Evolutionary conservation across 2,113 vertebrate species (phyloP), one percentile per base, ranked within the genome.

Genomic region (Poeciliopsis turrubarensis): DNA sequence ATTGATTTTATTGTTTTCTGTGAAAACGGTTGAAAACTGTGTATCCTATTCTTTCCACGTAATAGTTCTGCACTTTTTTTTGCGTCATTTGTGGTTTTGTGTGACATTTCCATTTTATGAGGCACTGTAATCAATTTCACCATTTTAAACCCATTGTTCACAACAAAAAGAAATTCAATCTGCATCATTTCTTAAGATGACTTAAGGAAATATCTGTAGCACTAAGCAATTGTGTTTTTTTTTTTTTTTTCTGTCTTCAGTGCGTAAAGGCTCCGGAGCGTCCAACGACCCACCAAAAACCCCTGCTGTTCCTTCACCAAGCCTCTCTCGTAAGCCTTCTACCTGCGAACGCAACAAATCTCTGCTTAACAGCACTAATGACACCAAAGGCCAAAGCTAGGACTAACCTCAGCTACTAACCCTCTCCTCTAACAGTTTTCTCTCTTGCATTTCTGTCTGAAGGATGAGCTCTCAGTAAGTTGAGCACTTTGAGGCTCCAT

Each of bases 381-480:
- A 34, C 29, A 22, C 32, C 26, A 11, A 34, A 37, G 63, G 17
- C 31, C 29, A 11, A 41, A 31, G 60, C 32, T 67, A 27, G 14
- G 25, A 67, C 13, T 67, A 39, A 27, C 37, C 7, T 44, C 25
- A 10, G 51, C 13, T 71, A 66, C 51, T 71, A 14, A 77, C 74
- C 51, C 51, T 57, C 51, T 82, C 51, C 44, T 57, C 51, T 82
- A 77, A 82, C 70, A 72, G 5, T 30, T 69, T 70, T 82, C 60
- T 92, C 70, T 87, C 64, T 85, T 84, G 86, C 82, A 67, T 77
- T 77, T 89, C 81, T 81, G 26, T 88, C 91, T 87, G 83, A 87
- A 90, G 92, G 90, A 93, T 92, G 91, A 93, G 64, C 86, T 65
- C 68, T 81, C 78, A 86, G 93, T 95, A 94, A 95, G 94, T 94